phyloP scores from a whole-genome alignment of 2,888 invertebrate species.

The Sympetrum striolatum region DNA sequence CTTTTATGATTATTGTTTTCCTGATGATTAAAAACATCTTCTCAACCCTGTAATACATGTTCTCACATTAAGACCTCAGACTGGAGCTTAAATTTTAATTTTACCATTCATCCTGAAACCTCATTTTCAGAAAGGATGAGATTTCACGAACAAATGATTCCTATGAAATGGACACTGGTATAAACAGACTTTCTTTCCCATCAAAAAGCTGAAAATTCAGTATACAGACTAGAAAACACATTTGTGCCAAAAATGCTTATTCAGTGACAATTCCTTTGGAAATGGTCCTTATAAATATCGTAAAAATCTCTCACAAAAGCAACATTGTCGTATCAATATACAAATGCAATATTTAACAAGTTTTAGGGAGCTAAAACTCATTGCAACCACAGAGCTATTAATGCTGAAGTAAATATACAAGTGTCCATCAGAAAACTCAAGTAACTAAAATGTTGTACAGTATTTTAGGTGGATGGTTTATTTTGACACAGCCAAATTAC shows the following conservation, averaged over 20 bases:
- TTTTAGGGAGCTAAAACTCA: conserved; percentile 33
- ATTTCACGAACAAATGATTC: neutral
- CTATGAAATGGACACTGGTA: neutral
- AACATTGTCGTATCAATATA: conserved; percentile 32
- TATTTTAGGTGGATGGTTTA: conserved; percentile 34
- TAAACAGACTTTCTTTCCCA: neutral
- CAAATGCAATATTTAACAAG: conserved; percentile 41
- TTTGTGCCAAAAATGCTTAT: conserved; percentile 31
- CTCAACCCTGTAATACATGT: neutral
- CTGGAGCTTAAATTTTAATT: neutral
- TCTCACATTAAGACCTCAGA: neutral
- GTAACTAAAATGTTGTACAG: conserved; percentile 15
- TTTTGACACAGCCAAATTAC: conserved; percentile 38
- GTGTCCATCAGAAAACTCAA: conserved; percentile 23
- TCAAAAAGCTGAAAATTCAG: conserved; percentile 9
- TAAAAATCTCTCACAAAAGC: conserved; percentile 43
- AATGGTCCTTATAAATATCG: conserved; percentile 31
- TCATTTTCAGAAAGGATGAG: neutral
- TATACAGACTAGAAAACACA: conserved; percentile 36
- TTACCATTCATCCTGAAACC: neutral
- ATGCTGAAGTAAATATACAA: conserved; percentile 31
- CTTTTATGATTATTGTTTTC: neutral
- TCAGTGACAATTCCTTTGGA: conserved; percentile 19
- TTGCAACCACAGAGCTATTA: conserved; percentile 33
- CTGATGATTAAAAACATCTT: neutral